Evolutionary conservation across 2,888 invertebrate genomes (phyloP), one percentile per base, ranked within the genome.

Genomic region (Amphipyra berbera): DNA sequence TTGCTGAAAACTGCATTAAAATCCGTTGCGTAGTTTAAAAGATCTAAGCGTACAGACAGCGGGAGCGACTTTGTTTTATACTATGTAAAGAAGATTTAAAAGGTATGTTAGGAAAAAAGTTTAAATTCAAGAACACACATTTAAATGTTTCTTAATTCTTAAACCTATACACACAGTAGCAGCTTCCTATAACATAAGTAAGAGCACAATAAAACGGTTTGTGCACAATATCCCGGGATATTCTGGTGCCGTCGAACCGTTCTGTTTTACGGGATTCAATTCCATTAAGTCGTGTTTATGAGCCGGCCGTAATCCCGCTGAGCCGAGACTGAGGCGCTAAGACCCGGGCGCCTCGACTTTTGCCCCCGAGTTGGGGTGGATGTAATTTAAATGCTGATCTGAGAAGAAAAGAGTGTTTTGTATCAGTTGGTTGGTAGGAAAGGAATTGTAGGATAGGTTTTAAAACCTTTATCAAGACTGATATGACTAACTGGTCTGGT

Each of bases 201-300:
- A 33, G 30, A 45, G 30, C 37, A 59, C 73, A 67, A 78, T 73
- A 77, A 80, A 78, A 74, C 68, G 45, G 71, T 74, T 72, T 78
- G 57, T 58, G 41, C 68, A 71, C 75, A 78, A 81, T 78, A 73
- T 73, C 70, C 66, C 54, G 14, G 52, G 37, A 37, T 30, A 30
- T 30, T 30, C 30, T 30, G 62, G 49, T 52, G 50, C 52, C 82
- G 69, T 68, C 66, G 72, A 72, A 73, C 81, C 76, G 84, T 87
- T 89, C 80, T 73, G 76, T 88, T 90, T 90, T 90, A 90, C 90
- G 90, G 85, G 85, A 83, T 79, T 81, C 91, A 86, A 90, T 90
- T 88, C 88, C 88, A 86, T 88, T 88, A 90, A 90, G 81, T 80
- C 79, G 80, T 76, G 87, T 90, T 90, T 91, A 90, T 87, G 90